phyloP scores from a whole-genome alignment of 2,888 invertebrate genomes.

The Oscheius myriophilus region DNA sequence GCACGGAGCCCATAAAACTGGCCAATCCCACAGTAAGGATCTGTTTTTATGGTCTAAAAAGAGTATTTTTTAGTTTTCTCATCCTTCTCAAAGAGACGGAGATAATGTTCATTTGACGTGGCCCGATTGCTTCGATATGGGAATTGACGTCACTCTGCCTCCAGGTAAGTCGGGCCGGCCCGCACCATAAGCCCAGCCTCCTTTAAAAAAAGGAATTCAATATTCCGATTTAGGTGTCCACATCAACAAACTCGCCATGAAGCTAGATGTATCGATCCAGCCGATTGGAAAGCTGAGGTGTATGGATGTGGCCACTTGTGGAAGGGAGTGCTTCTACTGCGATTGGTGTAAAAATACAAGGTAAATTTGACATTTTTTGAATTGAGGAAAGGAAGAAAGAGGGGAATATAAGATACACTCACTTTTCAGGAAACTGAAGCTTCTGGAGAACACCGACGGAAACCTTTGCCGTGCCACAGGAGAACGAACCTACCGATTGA shows the following conservation, averaged over 20 bases:
- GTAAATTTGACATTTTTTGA: slow-evolving; percentile 13
- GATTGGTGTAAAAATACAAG: slow-evolving; percentile 66
- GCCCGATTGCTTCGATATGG: slow-evolving; percentile 70
- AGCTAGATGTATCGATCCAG: slow-evolving; percentile 68
- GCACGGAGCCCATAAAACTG: slow-evolving; percentile 65
- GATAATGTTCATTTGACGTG: slow-evolving; percentile 67
- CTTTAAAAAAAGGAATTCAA: no score
- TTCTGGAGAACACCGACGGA: slow-evolving; percentile 69
- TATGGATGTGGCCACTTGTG: slow-evolving; percentile 70
- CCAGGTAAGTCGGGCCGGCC: no score
- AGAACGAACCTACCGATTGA: slow-evolving; percentile 65
- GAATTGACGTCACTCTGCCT: slow-evolving; percentile 67
- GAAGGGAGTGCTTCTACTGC: slow-evolving; percentile 68
- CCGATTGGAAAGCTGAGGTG: slow-evolving; percentile 69
- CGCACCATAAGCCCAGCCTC: no score
- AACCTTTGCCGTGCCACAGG: slow-evolving; percentile 68
- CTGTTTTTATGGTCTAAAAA: background rate
- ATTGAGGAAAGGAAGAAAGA: no score
- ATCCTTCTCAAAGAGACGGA: slow-evolving; percentile 50
- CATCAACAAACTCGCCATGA: slow-evolving; percentile 69
- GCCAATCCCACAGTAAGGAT: slow-evolving; percentile 56
- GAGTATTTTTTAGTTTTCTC: slow-evolving; percentile 36
- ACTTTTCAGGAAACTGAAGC: slow-evolving; percentile 59
- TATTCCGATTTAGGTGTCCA: slow-evolving; percentile 64
- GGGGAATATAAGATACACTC: background rate